Evolutionary conservation across 1,140 invertebrate genomes (phyloP), one percentile per base, ranked within the genome.

Genomic region (Eueides isabella): DNA sequence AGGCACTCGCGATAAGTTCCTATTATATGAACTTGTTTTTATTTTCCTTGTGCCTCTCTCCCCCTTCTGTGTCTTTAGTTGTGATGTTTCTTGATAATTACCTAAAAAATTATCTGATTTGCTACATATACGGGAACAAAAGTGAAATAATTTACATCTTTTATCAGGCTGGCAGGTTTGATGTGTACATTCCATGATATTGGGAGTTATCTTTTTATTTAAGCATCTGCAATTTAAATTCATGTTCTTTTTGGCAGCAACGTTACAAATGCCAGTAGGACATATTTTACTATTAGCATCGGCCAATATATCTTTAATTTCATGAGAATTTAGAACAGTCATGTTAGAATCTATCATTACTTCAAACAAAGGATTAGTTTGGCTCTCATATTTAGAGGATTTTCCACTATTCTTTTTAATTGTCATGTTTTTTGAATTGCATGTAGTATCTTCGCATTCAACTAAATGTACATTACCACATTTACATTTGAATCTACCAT

Each of bases 281-380:
- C 81, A 82, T 64, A 82, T 73, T 29, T 73, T 70, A 63, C 74
- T 33, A 19, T 64, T 19, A 28, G 71, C 61, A 16, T 69, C 76
- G 33, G 29, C 63, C 38, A 83, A 48, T 67, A 79, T 67, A 16
- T 81, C 61, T 68, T 74, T 23, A 41, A 89, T 75, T 81, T 89
- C 80, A 29, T 77, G 65, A 9, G 77, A 68, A 74, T 89, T 89
- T 44, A 87, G 55, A 41, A 87, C 65, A 72, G 77, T 77, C 81
- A 87, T 86, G 63, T 76, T 74, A 63, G 74, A 66, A 76, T 87
- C 80, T 31, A 89, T 67, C 16, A 83, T 72, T 67, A 89, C 79
- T 67, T 84, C 74, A 75, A 89, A 74, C 38, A 83, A 35, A 16
- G 81, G 81, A 38, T 80, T 81, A 23, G 71, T 71, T 62, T 63